Conservation (phyloP, 2,797 vertebrate genomes). For the Champsocephalus esox region DNA sequence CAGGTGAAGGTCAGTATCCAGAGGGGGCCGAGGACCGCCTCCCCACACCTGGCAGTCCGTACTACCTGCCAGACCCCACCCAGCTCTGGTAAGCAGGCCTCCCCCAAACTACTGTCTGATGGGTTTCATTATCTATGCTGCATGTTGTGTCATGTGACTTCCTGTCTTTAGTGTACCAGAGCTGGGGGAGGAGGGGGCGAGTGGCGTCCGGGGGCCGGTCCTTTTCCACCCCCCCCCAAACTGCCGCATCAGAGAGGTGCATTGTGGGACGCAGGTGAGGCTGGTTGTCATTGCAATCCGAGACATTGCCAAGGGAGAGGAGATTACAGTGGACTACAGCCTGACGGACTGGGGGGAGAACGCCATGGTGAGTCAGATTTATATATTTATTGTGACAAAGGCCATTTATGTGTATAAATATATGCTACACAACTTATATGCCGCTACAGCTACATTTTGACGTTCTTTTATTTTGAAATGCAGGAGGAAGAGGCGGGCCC, state of each 20-base stretch:
- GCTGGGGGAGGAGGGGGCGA: slow-evolving; percentile 83
- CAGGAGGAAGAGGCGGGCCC: slow-evolving; percentile 86
- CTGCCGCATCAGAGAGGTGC: slow-evolving; percentile 87
- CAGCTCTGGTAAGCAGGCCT: slow-evolving; percentile 83
- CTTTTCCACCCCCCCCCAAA: slow-evolving; percentile 87
- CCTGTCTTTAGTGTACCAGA: slow-evolving; percentile 82
- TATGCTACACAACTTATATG: not conserved
- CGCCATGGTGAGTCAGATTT: slow-evolving; percentile 76
- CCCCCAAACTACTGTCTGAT: not conserved
- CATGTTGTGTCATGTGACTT: not conserved
- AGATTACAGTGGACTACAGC: slow-evolving; percentile 89
- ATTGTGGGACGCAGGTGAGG: slow-evolving; percentile 87
- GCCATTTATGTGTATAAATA: too few relatives aligned
- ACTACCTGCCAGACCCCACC: slow-evolving; percentile 85
- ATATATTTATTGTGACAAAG: too few relatives aligned
- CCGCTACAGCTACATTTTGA: not conserved
- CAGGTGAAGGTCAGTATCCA: slow-evolving; percentile 86
- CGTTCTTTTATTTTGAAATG: slow-evolving; percentile 29
- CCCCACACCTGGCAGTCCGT: slow-evolving; percentile 84
- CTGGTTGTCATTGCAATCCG: slow-evolving; percentile 87
- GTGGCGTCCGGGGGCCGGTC: slow-evolving; percentile 83
- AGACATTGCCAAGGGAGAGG: slow-evolving; percentile 88
- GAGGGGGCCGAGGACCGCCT: slow-evolving; percentile 85
- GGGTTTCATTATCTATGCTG: not conserved
- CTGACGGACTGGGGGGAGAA: slow-evolving; percentile 88